Conservation (phyloP, 2,888 invertebrate genomes). For the Caprella mutica region DNA sequence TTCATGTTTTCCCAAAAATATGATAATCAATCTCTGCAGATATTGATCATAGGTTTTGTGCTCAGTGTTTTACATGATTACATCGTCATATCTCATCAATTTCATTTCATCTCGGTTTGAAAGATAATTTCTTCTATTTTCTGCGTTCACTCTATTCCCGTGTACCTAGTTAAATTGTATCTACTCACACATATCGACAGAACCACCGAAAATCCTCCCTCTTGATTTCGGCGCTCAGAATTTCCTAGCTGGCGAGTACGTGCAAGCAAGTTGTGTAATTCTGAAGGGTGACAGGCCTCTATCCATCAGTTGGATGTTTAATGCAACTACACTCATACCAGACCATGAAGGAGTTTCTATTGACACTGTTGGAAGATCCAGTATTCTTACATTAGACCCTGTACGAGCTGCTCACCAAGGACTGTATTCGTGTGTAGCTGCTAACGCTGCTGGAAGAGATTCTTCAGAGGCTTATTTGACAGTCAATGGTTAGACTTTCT, state of each 20-base stretch:
- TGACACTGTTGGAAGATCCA: conserved; percentile 36
- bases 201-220: conserved; percentile 24
- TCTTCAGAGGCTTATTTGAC: conserved; percentile 52
- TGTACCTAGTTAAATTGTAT: too few species aligned
- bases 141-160: too few species aligned
- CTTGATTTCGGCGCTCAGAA: conserved; percentile 24
- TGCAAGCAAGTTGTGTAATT: conserved; percentile 29
- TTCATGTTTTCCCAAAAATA: background rate
- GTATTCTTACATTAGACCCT: conserved; percentile 45
- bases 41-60: background rate
- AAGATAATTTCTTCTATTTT: too few species aligned
- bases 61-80: background rate
- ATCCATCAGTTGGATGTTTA: conserved; percentile 41
- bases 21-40: too few species aligned
- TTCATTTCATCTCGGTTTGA: too few species aligned
- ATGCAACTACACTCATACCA: conserved; percentile 39
- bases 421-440: conserved; percentile 57
- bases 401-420: conserved; percentile 56
- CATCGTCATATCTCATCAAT: too few species aligned
- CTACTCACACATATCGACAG: too few species aligned
- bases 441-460: conserved; percentile 54
- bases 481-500: conserved; percentile 40
- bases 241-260: conserved; percentile 36
- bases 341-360: conserved; percentile 35
- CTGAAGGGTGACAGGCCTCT: conserved; percentile 56